Evolutionary conservation across 2,888 invertebrate species (phyloP).

Genomic region (Teinopalpus imperialis): DNA sequence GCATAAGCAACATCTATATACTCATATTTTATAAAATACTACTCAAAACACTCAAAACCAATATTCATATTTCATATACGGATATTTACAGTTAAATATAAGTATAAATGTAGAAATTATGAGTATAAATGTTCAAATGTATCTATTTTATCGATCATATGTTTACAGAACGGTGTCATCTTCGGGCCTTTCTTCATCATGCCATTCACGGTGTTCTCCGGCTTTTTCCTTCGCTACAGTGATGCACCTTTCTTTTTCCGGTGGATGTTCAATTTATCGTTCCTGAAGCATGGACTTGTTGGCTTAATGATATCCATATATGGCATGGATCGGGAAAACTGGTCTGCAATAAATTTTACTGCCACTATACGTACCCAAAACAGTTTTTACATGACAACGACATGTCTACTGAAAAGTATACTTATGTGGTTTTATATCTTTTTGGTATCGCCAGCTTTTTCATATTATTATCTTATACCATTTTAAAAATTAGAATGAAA

Average conservation of each 20-base stretch:
- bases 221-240: constrained; percentile 93
- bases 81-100: no score
- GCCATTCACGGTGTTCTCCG: constrained; percentile 95
- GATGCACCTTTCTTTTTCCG: constrained; percentile 89
- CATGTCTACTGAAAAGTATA: constrained; percentile 85
- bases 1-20: no score
- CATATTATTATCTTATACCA: constrained; percentile 84
- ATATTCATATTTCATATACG: no score
- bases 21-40: no score
- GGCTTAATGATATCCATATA: constrained; percentile 91
- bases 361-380: constrained; percentile 86
- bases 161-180: constrained; percentile 92
- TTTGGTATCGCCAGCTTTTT: constrained; percentile 83
- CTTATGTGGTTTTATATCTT: constrained; percentile 84
- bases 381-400: constrained; percentile 89
- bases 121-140: no score
- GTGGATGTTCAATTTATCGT: constrained; percentile 94
- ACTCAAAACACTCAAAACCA: no score
- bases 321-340: constrained; percentile 90
- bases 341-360: constrained; percentile 88
- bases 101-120: no score
- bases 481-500: constrained; percentile 85
- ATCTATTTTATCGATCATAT: no score
- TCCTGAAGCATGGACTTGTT: constrained; percentile 93
- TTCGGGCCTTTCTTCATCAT: constrained; percentile 93